Evolutionary conservation across 2,113 vertebrate genomes (phyloP).

Genomic region (Aspiorhynchus laticeps): DNA sequence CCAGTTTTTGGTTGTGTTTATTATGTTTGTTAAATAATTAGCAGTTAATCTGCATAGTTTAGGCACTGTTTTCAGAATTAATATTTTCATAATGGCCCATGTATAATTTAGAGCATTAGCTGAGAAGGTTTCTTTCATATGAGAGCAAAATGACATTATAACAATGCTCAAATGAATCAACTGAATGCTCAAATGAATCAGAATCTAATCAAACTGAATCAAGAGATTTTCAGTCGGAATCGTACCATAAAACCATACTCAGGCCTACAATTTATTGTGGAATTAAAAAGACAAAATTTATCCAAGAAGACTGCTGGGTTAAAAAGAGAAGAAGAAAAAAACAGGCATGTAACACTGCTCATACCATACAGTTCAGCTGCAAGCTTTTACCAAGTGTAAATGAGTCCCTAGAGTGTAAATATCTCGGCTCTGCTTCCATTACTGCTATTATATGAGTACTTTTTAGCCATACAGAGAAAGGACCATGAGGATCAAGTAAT

Average conservation of each 20-base stretch:
- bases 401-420: constrained; percentile 24
- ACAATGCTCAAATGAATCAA: background rate
- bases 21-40: background rate
- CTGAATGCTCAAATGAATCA: background rate
- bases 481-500: background rate
- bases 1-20: background rate
- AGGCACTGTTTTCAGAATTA: background rate
- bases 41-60: background rate
- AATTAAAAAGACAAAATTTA: background rate
- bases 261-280: background rate
- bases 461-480: constrained; percentile 14
- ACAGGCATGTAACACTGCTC: background rate
- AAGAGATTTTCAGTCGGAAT: background rate
- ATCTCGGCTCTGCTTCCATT: constrained; percentile 8
- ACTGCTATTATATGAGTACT: background rate
- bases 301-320: background rate
- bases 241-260: background rate
- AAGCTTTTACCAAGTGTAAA: constrained; percentile 18
- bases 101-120: background rate
- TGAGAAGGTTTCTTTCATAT: background rate
- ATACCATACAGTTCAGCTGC: background rate
- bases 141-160: background rate
- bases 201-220: background rate
- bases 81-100: background rate
- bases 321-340: background rate